Evolutionary conservation across 2,888 invertebrate species (phyloP), one percentile per base, ranked within the genome.

Genomic region (Chaitophorus viminalis): DNA sequence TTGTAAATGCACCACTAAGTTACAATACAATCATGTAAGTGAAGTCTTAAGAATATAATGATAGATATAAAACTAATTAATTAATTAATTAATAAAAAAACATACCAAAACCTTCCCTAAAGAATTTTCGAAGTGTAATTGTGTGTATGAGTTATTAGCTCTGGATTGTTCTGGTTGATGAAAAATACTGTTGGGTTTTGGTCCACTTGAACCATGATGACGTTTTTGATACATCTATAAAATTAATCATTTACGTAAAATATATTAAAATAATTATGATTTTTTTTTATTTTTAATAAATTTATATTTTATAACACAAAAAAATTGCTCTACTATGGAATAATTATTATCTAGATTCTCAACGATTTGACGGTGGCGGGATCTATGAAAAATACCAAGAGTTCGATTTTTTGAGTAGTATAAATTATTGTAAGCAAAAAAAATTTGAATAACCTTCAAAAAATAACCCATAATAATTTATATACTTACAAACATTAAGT

Each of bases 121-220:
- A 0, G 98, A 98, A 92, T 98, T 98, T 92, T 98, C 98, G 91
- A 98, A 98, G 92, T 98, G 97, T 78, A 95, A 92, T 0, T 97
- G 97, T 8, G 95, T 95, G 90, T 96, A 97, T 0, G 94, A 93
- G 36, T 94, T 91, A 60, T 88, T 86, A 68, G 70, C 68, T 68
- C 25, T 78, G 17, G 76, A 82, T 81, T 85, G 84, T 33, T 81
- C 72, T 29, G 46, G 14, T 78, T 89, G 79, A 76, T 89, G 52
- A 60, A 52, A 70, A 70, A 79, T 92, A 91, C 74, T 93, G 92
- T 39, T 93, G 91, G 88, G 93, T 93, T 88, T 94, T 93, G 89
- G 91, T 91, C 87, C 93, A 92, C 21, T 93, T 93, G 89, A 90
- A 91, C 90, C 89, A 78, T 89, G 89, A 91, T 92, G 89, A 91